Evolutionary conservation across 1,140 invertebrate genomes (phyloP).

Genomic region (Achroia grisella): DNA sequence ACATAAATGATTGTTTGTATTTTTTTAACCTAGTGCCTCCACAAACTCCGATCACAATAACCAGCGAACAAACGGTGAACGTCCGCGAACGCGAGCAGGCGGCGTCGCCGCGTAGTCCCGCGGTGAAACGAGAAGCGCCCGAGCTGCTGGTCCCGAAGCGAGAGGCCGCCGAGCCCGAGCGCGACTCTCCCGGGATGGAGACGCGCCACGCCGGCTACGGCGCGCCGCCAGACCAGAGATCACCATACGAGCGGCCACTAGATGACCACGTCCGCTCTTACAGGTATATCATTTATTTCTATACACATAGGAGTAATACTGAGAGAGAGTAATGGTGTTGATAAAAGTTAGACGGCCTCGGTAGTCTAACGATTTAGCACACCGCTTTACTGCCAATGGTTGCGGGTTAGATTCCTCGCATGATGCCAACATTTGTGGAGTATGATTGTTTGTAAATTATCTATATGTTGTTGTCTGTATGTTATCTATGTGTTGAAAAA

Average conservation of each 20-base stretch:
- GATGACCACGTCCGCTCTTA: slow-evolving; percentile 76
- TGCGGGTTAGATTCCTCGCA: too few relatives aligned
- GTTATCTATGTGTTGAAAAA: too few relatives aligned
- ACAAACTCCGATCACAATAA: slow-evolving; percentile 22
- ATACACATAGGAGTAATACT: too few relatives aligned
- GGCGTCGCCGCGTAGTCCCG: slow-evolving; percentile 76
- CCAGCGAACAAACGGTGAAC: slow-evolving; percentile 66
- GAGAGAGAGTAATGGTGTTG: too few relatives aligned
- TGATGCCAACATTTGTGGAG: too few relatives aligned
- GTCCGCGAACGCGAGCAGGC: slow-evolving; percentile 70
- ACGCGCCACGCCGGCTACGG: slow-evolving; percentile 74
- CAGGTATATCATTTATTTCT: slow-evolving; percentile 38
- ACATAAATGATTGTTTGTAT: too few relatives aligned
- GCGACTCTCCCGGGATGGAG: slow-evolving; percentile 85
- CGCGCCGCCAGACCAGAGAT: slow-evolving; percentile 76
- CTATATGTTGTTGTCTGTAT: too few relatives aligned
- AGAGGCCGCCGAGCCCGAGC: slow-evolving; percentile 76
- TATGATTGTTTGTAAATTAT: too few relatives aligned
- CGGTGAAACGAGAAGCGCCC: slow-evolving; percentile 69
- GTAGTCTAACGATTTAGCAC: too few relatives aligned
- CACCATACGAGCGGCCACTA: slow-evolving; percentile 78
- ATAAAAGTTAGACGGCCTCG: too few relatives aligned
- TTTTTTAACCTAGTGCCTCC: slow-evolving; percentile 10
- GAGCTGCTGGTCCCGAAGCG: slow-evolving; percentile 80
- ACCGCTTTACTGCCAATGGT: too few relatives aligned